Percentiles rank a stretch among this genome's conserved stretches.
phyloP scores from a whole-genome alignment of 2,113 vertebrate genomes.

The Chitala chitala region DNA sequence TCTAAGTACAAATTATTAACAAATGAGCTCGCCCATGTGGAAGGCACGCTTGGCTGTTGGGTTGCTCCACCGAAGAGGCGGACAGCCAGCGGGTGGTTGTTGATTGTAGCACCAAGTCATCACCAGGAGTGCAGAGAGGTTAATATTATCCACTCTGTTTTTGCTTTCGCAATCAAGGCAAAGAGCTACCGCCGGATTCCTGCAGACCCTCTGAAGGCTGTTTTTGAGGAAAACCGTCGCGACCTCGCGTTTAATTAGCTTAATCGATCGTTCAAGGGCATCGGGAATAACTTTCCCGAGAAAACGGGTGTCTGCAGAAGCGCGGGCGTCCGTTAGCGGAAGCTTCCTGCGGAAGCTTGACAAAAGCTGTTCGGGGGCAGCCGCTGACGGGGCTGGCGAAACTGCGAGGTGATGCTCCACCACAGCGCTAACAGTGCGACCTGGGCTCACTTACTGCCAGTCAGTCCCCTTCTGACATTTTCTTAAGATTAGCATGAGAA shows the following conservation, averaged over 20 bases:
- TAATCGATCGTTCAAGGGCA: constrained; percentile 6
- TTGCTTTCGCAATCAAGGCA: not conserved
- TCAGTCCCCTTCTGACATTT: constrained; percentile 1
- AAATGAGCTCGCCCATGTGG: constrained; percentile 24
- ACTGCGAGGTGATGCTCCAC: not conserved
- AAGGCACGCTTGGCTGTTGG: constrained; percentile 4
- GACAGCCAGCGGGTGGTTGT: not conserved
- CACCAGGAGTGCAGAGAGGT: constrained; percentile 6
- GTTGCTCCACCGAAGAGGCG: not conserved
- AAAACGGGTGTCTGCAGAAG: not conserved
- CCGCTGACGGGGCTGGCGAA: not conserved
- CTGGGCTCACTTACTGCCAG: not conserved
- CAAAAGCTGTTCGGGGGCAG: not conserved
- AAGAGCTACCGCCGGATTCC: not conserved
- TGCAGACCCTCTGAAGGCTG: not conserved
- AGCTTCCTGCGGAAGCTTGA: not conserved
- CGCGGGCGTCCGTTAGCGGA: not conserved
- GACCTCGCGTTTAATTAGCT: not conserved
- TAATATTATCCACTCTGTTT: not conserved
- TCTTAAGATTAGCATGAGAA: not conserved
- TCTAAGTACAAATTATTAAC: constrained; percentile 28
- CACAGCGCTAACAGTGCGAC: not conserved
- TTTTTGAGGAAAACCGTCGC: not conserved
- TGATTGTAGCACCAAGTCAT: constrained; percentile 22
- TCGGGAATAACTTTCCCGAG: constrained; percentile 6